These are phyloP conservation scores for Sebastes trivittatus DNA, from an alignment of 2,797 vertebrate genomes.

Conservation along the genomic window DNA sequence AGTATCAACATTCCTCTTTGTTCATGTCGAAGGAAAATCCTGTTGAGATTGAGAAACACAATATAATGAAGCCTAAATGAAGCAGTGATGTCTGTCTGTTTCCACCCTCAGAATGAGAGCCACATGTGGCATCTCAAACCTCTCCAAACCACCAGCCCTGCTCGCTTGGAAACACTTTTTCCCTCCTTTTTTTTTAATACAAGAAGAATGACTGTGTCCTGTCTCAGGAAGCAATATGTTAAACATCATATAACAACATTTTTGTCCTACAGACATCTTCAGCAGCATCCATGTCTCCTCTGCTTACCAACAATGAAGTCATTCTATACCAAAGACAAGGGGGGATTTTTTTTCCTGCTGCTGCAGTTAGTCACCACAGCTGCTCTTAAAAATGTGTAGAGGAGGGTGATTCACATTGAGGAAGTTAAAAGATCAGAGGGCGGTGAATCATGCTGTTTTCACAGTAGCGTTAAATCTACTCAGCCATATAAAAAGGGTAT, in stretches of 20 bases:
- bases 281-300: slow-evolving; percentile 37
- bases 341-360: slow-evolving; percentile 21
- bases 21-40: slow-evolving; percentile 47
- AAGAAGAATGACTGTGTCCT: slow-evolving; percentile 31
- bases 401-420: slow-evolving; percentile 65
- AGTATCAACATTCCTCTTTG: slow-evolving; percentile 29
- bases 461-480: slow-evolving; percentile 65
- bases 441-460: slow-evolving; percentile 69
- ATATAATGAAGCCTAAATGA: slow-evolving; percentile 59
- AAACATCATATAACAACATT: slow-evolving; percentile 37
- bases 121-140: slow-evolving; percentile 67
- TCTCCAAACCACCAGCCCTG: slow-evolving; percentile 60
- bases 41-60: slow-evolving; percentile 30
- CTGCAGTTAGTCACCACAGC: slow-evolving; percentile 59
- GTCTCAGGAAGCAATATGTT: slow-evolving; percentile 41
- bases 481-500: slow-evolving; percentile 63
- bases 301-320: slow-evolving; percentile 67
- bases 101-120: slow-evolving; percentile 70
- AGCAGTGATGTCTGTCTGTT: slow-evolving; percentile 50
- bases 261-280: slow-evolving; percentile 46
- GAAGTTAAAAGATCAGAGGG: slow-evolving; percentile 73
- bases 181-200: slow-evolving; percentile 3
- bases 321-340: slow-evolving; percentile 42
- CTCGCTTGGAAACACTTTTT: slow-evolving; percentile 57
- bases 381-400: slow-evolving; percentile 64